These are phyloP conservation scores for Pungitius pungitius DNA, from an alignment of 2,113 vertebrate species.

Conservation along the genomic window DNA sequence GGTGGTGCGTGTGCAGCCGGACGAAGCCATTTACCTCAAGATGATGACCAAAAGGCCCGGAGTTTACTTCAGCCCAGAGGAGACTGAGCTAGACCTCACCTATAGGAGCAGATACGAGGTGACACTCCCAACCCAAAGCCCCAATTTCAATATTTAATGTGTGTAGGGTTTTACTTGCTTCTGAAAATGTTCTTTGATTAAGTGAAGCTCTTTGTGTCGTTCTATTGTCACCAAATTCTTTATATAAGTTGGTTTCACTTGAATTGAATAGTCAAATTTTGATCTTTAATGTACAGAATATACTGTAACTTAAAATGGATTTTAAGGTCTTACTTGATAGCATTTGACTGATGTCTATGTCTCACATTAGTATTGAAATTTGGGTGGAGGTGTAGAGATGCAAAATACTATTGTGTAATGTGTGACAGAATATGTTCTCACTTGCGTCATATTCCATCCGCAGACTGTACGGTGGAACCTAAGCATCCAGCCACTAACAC, in stretches of 20 bases:
- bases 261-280: neutral
- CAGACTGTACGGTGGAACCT: neutral
- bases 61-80: conserved; percentile 86
- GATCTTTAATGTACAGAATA: neutral
- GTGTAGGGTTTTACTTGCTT: neutral
- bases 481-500: too few relatives aligned
- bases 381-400: neutral
- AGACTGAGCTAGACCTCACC: conserved; percentile 91
- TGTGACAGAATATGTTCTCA: neutral
- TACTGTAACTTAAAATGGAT: neutral
- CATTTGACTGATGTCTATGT: neutral
- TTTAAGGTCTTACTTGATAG: conserved; percentile 1
- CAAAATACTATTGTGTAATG: neutral
- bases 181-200: neutral
- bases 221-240: neutral
- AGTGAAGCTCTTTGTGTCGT: neutral
- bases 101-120: conserved; percentile 90
- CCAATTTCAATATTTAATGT: neutral
- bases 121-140: neutral
- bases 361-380: neutral
- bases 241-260: neutral
- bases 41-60: conserved; percentile 92
- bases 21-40: conserved; percentile 90
- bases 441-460: neutral
- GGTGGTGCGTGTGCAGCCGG: conserved; percentile 88